Conservation (phyloP, 2,113 vertebrate species). For the Mixornis gularis region DNA sequence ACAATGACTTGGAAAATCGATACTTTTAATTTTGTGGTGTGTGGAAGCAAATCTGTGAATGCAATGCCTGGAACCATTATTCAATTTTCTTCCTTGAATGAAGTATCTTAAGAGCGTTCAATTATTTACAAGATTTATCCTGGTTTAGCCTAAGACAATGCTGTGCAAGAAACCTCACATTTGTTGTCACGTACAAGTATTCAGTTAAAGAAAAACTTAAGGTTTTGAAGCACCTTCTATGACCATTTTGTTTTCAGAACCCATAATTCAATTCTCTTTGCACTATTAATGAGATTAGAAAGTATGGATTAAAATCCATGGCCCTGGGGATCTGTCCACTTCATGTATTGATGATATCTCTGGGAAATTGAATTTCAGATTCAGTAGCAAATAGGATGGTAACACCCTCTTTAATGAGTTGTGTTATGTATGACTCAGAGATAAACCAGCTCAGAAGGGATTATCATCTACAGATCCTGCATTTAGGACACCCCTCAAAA, state of each 20-base stretch:
- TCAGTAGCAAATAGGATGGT: neutral
- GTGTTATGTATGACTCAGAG: neutral
- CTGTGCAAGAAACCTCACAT: neutral
- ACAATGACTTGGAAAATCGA: constrained; percentile 27
- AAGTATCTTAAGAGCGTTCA: neutral
- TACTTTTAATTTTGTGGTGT: constrained; percentile 50
- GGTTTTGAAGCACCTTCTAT: neutral
- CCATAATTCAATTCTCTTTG: neutral
- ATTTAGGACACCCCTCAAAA: neutral
- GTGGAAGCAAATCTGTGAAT: neutral
- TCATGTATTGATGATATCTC: neutral
- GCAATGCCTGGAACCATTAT: neutral
- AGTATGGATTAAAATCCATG: neutral
- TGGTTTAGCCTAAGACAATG: neutral
- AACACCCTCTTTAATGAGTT: neutral
- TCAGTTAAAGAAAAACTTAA: neutral
- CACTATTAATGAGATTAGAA: neutral
- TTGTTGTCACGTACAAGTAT: neutral
- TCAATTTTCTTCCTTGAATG: neutral
- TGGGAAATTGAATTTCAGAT: neutral
- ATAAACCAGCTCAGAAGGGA: neutral
- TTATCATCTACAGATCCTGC: neutral
- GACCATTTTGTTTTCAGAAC: neutral
- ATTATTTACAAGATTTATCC: neutral
- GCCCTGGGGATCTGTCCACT: neutral